Percentiles rank a stretch among this genome's conserved stretches.
phyloP scores from a whole-genome alignment of 1,140 invertebrate genomes.

The Meloidogyne exigua region DNA sequence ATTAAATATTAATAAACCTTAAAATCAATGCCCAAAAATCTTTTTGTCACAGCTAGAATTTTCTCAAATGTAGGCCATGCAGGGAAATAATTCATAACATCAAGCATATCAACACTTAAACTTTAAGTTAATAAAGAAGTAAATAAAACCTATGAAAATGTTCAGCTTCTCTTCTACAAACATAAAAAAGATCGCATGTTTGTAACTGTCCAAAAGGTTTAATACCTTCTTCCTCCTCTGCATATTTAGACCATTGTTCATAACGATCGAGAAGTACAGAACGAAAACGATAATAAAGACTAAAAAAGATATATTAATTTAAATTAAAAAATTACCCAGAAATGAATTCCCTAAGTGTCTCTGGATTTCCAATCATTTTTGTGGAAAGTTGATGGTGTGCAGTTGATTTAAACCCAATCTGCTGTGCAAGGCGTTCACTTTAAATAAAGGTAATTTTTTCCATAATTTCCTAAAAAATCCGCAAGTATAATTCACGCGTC shows the following conservation, averaged over 20 bases:
- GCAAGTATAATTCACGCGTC: too few relatives aligned
- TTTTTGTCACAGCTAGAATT: constrained; percentile 29
- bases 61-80: constrained; percentile 62
- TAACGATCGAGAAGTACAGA: constrained; percentile 59
- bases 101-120: constrained; percentile 57
- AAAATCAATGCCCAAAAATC: constrained; percentile 53
- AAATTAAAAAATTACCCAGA: constrained; percentile 44
- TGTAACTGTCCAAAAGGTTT: constrained; percentile 39
- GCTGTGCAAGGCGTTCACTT: constrained; percentile 60
- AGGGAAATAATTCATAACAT: constrained; percentile 62
- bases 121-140: neutral
- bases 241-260: constrained; percentile 56
- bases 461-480: too few relatives aligned
- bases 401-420: constrained; percentile 52
- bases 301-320: constrained; percentile 31
- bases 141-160: constrained; percentile 50
- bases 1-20: too few relatives aligned
- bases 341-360: constrained; percentile 59
- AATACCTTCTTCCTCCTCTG: constrained; percentile 47
- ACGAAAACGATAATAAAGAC: constrained; percentile 49
- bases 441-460: constrained; percentile 33
- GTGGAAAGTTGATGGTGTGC: constrained; percentile 58
- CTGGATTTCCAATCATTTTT: constrained; percentile 61
- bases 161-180: constrained; percentile 59
- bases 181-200: constrained; percentile 56